Conservation (phyloP, 2,113 vertebrate genomes). For the Garra rufa region DNA sequence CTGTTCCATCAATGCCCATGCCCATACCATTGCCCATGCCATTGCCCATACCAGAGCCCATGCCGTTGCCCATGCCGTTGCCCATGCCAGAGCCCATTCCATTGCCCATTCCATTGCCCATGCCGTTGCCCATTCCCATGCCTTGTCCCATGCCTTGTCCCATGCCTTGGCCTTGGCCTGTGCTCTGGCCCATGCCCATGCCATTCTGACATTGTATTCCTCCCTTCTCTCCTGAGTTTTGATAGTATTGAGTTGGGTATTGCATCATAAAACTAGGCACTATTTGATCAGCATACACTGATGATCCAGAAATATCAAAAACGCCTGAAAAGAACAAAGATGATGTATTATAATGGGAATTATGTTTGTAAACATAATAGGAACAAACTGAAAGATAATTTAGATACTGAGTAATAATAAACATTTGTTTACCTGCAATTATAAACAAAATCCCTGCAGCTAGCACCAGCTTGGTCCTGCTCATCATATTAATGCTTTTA, state of each 20-base stretch:
- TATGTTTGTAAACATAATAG: background rate
- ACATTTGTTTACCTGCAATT: slow-evolving; percentile 75
- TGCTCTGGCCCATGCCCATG: slow-evolving; percentile 22
- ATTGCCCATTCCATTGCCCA: background rate
- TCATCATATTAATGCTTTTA: slow-evolving; percentile 79
- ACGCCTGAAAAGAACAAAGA: slow-evolving; percentile 73
- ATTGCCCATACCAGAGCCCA: background rate
- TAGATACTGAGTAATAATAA: background rate
- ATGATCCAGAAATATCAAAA: slow-evolving; percentile 88
- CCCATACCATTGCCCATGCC: slow-evolving; percentile 37
- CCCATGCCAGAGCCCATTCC: too few species aligned
- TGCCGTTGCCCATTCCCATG: slow-evolving; percentile 23
- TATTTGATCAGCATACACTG: slow-evolving; percentile 91
- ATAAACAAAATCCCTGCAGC: slow-evolving; percentile 88
- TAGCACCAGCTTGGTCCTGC: slow-evolving; percentile 90
- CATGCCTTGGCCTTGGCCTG: background rate
- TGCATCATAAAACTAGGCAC: slow-evolving; percentile 87
- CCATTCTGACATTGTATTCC: slow-evolving; percentile 41
- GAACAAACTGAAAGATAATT: background rate
- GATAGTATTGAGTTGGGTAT: slow-evolving; percentile 59
- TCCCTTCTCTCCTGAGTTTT: slow-evolving; percentile 49
- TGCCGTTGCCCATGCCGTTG: too few species aligned
- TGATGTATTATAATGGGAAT: background rate
- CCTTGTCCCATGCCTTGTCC: slow-evolving; percentile 19
- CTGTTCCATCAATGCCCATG: slow-evolving; percentile 45